A percentile compares a stretch with the other conserved stretches of the same genome.
Evolutionary conservation across 2,797 vertebrate species (phyloP).

Genomic region (Ataeniobius toweri): DNA sequence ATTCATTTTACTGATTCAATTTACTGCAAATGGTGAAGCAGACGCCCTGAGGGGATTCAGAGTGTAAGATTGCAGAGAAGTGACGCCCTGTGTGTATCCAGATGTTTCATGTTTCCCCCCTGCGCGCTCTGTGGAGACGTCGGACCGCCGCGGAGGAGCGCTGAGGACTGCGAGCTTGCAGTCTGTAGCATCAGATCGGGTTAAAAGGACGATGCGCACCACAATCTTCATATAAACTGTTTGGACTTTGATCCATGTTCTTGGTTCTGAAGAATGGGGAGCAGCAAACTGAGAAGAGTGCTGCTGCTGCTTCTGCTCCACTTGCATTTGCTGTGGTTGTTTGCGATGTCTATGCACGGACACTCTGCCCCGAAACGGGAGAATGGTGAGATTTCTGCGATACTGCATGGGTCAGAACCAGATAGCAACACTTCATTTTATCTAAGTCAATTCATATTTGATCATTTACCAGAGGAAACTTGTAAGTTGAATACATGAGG

Average conservation of each 20-base stretch:
- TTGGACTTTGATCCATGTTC: slow-evolving; percentile 5
- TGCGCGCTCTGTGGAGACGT: slow-evolving; percentile 46
- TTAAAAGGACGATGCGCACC: neutral
- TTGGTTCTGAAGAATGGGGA: slow-evolving; percentile 62
- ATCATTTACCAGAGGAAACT: neutral
- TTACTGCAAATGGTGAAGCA: slow-evolving; percentile 6
- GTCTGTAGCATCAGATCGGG: slow-evolving; percentile 10
- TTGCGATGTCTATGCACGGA: slow-evolving; percentile 46
- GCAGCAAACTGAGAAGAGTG: slow-evolving; percentile 42
- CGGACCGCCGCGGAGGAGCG: slow-evolving; percentile 20
- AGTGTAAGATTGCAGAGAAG: slow-evolving; percentile 50
- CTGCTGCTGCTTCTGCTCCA: slow-evolving; percentile 49
- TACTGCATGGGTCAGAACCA: neutral
- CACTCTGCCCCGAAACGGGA: slow-evolving; percentile 33
- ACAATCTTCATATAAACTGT: slow-evolving; percentile 19
- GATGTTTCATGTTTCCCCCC: slow-evolving; percentile 77
- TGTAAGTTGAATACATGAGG: too few species aligned
- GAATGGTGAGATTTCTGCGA: slow-evolving; percentile 64
- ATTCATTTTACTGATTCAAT: slow-evolving; percentile 1
- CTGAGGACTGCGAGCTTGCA: neutral
- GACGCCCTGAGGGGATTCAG: slow-evolving; percentile 30
- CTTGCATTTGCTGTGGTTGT: slow-evolving; percentile 52
- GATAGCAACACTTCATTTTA: neutral
- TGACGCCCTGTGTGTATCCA: slow-evolving; percentile 74
- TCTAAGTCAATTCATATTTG: neutral